phyloP scores from a whole-genome alignment of 2,888 invertebrate genomes.

The Odiellus spinosus region DNA sequence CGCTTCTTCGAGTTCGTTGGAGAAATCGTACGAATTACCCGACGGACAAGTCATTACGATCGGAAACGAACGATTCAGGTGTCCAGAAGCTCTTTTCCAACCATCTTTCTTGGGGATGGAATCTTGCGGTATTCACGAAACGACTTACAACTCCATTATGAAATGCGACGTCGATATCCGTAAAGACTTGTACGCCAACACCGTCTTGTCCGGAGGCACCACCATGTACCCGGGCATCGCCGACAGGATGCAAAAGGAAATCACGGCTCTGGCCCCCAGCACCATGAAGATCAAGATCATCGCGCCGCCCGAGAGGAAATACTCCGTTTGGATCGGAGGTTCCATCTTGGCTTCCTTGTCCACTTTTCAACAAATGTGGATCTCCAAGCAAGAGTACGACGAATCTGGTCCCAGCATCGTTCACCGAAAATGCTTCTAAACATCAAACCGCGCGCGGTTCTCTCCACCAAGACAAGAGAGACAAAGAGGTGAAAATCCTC shows the following conservation, averaged over 20 bases:
- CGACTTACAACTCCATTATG: slow-evolving; percentile 85
- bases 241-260: slow-evolving; percentile 95
- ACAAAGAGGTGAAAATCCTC: no score
- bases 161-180: slow-evolving; percentile 86
- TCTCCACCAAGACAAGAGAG: no score
- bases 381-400: slow-evolving; percentile 93
- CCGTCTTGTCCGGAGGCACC: slow-evolving; percentile 79
- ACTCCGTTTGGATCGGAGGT: slow-evolving; percentile 97
- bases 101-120: slow-evolving; percentile 73
- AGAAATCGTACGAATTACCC: slow-evolving; percentile 82
- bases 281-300: slow-evolving; percentile 55
- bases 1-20: slow-evolving; percentile 71
- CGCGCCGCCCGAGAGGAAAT: slow-evolving; percentile 89
- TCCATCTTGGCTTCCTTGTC: slow-evolving; percentile 84
- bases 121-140: slow-evolving; percentile 75
- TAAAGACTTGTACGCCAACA: slow-evolving; percentile 54
- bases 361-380: slow-evolving; percentile 88
- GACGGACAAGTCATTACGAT: slow-evolving; percentile 78
- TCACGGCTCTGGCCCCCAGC: slow-evolving; percentile 57
- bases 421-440: slow-evolving; percentile 89
- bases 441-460: no score
- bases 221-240: slow-evolving; percentile 96
- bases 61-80: slow-evolving; percentile 72
- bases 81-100: slow-evolving; percentile 77
- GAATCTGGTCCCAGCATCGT: slow-evolving; percentile 90